phyloP scores from a whole-genome alignment of 2,113 vertebrate species.

The Thoracochromis brauschi region DNA sequence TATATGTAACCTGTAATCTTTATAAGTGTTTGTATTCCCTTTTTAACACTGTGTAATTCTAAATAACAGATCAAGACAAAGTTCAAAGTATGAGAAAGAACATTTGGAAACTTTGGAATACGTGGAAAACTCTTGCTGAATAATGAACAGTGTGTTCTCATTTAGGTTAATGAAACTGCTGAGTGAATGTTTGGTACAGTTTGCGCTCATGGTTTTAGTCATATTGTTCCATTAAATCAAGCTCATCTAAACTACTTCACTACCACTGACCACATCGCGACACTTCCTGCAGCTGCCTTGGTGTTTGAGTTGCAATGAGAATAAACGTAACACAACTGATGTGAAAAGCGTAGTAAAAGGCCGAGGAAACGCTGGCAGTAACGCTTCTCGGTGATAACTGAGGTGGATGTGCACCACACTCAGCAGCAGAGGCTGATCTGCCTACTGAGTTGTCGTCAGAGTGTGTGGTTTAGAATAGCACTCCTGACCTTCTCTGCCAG shows the following conservation, averaged over 20 bases:
- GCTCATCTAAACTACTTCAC: background rate
- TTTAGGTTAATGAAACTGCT: background rate
- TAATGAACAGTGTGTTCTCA: background rate
- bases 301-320: background rate
- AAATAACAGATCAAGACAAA: background rate
- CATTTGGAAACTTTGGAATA: background rate
- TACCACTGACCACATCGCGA: background rate
- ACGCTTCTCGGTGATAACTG: background rate
- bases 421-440: background rate
- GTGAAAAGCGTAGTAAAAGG: background rate
- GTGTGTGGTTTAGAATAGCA: background rate
- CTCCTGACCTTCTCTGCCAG: background rate
- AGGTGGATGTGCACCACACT: background rate
- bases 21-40: background rate
- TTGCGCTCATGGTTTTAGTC: background rate
- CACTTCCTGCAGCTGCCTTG: background rate
- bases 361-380: background rate
- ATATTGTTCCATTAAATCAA: background rate
- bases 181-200: background rate
- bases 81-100: background rate
- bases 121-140: background rate
- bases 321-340: background rate
- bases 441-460: background rate
- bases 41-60: background rate
- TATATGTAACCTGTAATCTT: background rate